Percentiles rank a stretch among this genome's conserved stretches.
phyloP scores from a whole-genome alignment of 2,888 invertebrate genomes.

The Itoplectis maculator region DNA sequence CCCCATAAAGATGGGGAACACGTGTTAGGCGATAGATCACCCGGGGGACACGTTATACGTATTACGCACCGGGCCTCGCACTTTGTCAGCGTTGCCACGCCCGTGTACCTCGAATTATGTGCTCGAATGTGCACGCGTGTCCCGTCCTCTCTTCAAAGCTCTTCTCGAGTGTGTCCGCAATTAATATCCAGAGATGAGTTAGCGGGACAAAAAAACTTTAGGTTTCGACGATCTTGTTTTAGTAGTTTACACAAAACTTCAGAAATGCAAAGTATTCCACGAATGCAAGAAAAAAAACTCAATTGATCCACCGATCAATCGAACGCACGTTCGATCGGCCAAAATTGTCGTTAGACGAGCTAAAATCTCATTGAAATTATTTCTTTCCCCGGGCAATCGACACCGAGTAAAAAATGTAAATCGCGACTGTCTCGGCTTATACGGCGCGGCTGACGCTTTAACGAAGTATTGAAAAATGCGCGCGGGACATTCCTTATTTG shows the following conservation, averaged over 20 bases:
- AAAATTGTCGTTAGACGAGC: no score
- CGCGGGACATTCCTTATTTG: background rate
- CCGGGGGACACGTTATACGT: constrained; percentile 63
- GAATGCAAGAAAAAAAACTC: no score
- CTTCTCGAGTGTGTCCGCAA: constrained; percentile 11
- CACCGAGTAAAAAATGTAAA: background rate
- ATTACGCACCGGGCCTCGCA: constrained; percentile 67
- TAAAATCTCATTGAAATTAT: no score
- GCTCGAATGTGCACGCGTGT: constrained; percentile 46
- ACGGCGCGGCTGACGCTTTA: background rate
- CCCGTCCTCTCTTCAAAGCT: constrained; percentile 39
- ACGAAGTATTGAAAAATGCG: constrained; percentile 10
- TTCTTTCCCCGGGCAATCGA: no score
- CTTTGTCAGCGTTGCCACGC: constrained; percentile 78
- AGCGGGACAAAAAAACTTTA: background rate
- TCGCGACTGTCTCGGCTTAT: background rate
- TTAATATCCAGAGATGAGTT: constrained; percentile 6
- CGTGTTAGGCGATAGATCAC: constrained; percentile 76
- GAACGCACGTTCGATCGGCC: no score
- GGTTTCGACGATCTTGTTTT: background rate
- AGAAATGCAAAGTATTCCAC: no score
- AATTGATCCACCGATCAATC: no score
- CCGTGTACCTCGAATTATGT: constrained; percentile 73
- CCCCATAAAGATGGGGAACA: constrained; percentile 73
- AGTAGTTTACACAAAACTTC: background rate